Evolutionary conservation across 1,140 invertebrate genomes (phyloP).

Genomic region (Phenacoccus solenopsis): DNA sequence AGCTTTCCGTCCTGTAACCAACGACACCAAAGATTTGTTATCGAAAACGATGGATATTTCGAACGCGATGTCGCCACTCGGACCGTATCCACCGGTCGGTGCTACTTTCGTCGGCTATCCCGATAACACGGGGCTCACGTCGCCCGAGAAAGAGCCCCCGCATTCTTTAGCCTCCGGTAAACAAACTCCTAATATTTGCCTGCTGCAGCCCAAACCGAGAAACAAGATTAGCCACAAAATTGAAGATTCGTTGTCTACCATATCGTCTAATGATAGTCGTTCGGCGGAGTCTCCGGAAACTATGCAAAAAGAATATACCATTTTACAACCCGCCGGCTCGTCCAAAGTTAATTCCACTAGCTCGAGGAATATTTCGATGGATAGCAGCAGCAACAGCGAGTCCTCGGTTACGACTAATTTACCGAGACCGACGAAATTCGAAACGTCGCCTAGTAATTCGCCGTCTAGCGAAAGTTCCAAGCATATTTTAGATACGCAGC

Average conservation of each 20-base stretch:
- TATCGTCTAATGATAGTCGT: conserved; percentile 1
- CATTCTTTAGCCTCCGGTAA: conserved; percentile 37
- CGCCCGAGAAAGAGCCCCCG: conserved; percentile 33
- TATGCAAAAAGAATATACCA: conserved; percentile 59
- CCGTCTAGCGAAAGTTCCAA: background rate
- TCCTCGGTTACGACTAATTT: background rate
- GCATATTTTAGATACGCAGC: conserved; percentile 2
- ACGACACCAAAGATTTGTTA: conserved; percentile 35
- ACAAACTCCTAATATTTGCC: background rate
- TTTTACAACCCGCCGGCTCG: conserved; percentile 61
- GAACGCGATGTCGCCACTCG: conserved; percentile 38
- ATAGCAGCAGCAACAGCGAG: conserved; percentile 41
- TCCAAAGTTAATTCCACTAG: conserved; percentile 61
- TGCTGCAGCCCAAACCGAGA: conserved; percentile 22
- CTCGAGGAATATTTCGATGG: conserved; percentile 33
- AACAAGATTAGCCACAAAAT: conserved; percentile 33
- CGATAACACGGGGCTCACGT: conserved; percentile 31
- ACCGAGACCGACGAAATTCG: background rate
- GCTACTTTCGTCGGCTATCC: conserved; percentile 51
- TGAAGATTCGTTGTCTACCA: conserved; percentile 24
- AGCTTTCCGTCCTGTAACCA: conserved; percentile 52
- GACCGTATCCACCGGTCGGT: conserved; percentile 43
- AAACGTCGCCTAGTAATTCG: background rate
- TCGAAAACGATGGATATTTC: conserved; percentile 28
- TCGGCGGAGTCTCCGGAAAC: conserved; percentile 41